Base-by-base conservation (phyloP, 2,888 invertebrate species). In the Lepidocyrtoides sp. region DNA sequence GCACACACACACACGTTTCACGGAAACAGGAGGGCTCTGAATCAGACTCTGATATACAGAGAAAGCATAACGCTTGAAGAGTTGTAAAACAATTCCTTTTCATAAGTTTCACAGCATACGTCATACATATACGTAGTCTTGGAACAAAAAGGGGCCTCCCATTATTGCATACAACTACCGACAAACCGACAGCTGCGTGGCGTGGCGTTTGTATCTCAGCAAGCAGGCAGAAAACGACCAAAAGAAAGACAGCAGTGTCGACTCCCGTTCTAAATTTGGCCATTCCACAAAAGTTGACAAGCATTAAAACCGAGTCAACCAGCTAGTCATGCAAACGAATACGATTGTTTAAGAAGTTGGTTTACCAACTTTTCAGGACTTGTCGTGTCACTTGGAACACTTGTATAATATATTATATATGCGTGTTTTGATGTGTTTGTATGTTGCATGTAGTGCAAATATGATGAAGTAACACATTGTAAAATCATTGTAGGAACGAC, bases 321-420 rank as follows among this genome's bases (percentile, higher is more conserved):
- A 89, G 57, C 82, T 82, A 83, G 89, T 89, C 89, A 89, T 89
- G 89, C 89, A 82, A 89, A 82, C 82, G 89, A 72, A 81, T 88
- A 72, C 17, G 89, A 89, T 83, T 89, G 82, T n/a, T 89, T 88
- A 88, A 88, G 89, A 81, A 89, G 82, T 89, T 89, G 69, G 66
- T 75, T 63, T 63, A 77, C 79, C 87, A 79, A 77, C 48, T 63
- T 87, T 63, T 75, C 87, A 87, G 57, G 48, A 44, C 75, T 32
- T 75, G 17, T 41, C 17, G 44, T n/a, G n/a, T n/a, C n/a, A n/a
- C 51, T 29, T 79, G 12, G 29, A 23, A 5, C 10, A n/a, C n/a
- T n/a, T 69, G 17, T 12, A 41, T 8, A 17, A n/a, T n/a, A 12
- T 32, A 41, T 14, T 69, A 23, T n/a, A 69, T 36, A 69, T n/a